phyloP scores from a whole-genome alignment of 2,797 vertebrate genomes.

The Squalus acanthias region DNA sequence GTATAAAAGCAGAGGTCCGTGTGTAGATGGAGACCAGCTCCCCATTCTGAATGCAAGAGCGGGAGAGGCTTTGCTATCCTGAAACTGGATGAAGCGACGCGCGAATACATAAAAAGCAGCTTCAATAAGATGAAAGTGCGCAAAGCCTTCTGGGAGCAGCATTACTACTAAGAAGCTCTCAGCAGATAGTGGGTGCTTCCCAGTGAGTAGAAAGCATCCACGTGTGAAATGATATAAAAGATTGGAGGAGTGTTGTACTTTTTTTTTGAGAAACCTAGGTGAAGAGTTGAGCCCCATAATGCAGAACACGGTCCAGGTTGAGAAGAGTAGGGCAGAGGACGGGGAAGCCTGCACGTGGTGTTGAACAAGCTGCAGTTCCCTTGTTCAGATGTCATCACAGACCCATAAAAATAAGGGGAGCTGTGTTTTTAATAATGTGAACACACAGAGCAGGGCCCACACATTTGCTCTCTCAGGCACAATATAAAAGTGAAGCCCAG shows the following conservation, averaged over 20 bases:
- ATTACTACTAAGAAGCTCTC: background rate
- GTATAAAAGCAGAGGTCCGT: background rate
- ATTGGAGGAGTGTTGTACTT: background rate
- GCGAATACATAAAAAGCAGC: background rate
- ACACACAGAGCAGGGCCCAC: background rate
- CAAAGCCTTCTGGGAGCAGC: background rate
- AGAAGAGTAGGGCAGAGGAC: background rate
- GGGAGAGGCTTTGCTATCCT: background rate
- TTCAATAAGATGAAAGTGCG: background rate
- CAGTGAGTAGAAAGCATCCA: background rate
- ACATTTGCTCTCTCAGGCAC: background rate
- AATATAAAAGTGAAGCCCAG: background rate
- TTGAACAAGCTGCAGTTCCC: background rate
- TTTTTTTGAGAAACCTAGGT: background rate
- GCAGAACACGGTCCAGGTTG: background rate
- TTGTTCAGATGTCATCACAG: background rate
- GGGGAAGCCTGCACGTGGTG: background rate
- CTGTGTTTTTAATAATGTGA: background rate
- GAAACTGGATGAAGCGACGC: background rate
- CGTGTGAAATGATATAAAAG: background rate
- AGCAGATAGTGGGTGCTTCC: background rate
- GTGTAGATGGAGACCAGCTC: background rate
- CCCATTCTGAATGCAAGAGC: background rate
- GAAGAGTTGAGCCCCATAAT: background rate
- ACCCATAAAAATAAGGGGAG: background rate